Evolutionary conservation across 2,888 invertebrate genomes (phyloP).

Genomic region (Lepidonotus clava): DNA sequence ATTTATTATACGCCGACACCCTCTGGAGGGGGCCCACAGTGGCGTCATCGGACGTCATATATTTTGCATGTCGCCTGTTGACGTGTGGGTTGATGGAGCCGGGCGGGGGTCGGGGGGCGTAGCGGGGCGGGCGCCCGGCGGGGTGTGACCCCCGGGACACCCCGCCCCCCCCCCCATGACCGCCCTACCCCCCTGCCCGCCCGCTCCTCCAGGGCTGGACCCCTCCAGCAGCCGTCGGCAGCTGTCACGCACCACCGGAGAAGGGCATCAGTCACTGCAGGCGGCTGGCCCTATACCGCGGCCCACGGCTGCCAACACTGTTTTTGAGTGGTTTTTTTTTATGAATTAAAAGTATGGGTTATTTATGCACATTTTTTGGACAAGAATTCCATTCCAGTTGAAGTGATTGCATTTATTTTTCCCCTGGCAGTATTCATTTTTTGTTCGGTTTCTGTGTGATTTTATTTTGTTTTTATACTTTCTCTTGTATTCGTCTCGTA

Average conservation of each 20-base stretch:
- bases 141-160: neutral
- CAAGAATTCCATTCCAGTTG: no score
- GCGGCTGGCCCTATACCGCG: no score
- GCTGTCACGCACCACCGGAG: neutral
- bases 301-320: no score
- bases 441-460: no score
- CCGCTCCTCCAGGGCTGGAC: neutral
- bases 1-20: neutral
- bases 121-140: neutral
- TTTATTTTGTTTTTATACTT: no score
- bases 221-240: neutral
- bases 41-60: neutral
- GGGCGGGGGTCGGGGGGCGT: neutral
- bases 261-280: neutral
- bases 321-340: no score
- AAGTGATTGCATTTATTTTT: no score
- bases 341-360: no score
- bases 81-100: conserved; percentile 16
- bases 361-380: no score
- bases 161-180: neutral
- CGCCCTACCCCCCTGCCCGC: neutral
- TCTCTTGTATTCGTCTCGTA: no score
- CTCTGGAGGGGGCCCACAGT: neutral
- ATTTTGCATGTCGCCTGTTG: conserved; percentile 37
- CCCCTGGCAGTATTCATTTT: no score